Evolutionary conservation across 2,797 vertebrate species (phyloP).

Genomic region (Psittacula echo): DNA sequence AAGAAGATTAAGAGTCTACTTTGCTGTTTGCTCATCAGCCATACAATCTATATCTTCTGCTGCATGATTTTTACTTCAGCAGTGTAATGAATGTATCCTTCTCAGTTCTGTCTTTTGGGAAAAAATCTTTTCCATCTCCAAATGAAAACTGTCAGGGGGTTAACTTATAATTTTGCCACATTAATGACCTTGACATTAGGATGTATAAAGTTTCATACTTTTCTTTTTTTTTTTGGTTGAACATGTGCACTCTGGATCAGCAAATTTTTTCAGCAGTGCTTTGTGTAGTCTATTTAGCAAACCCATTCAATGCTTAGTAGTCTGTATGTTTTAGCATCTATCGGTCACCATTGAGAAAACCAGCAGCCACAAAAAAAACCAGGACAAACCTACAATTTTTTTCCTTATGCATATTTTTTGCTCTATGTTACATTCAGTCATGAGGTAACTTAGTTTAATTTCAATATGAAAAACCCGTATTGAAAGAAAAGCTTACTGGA

Average conservation of each 20-base stretch:
- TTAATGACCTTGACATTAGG: background rate
- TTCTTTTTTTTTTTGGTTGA: background rate
- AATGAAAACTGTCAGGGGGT: background rate
- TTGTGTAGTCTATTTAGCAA: background rate
- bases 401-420: background rate
- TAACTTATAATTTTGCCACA: background rate
- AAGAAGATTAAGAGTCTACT: background rate
- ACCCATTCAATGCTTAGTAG: background rate
- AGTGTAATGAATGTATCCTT: background rate
- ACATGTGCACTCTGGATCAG: background rate
- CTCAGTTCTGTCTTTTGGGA: background rate
- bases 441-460: background rate
- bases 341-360: background rate
- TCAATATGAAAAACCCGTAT: background rate
- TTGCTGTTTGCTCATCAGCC: background rate
- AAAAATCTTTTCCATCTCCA: background rate
- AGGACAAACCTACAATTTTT: background rate
- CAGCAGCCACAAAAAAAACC: background rate
- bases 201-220: background rate
- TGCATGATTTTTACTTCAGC: background rate
- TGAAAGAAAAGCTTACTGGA: background rate
- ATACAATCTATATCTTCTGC: background rate
- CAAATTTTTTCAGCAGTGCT: background rate
- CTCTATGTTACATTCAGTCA: background rate
- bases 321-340: background rate